Conservation (phyloP, 2,888 invertebrate genomes). For the Myopa testacea region DNA sequence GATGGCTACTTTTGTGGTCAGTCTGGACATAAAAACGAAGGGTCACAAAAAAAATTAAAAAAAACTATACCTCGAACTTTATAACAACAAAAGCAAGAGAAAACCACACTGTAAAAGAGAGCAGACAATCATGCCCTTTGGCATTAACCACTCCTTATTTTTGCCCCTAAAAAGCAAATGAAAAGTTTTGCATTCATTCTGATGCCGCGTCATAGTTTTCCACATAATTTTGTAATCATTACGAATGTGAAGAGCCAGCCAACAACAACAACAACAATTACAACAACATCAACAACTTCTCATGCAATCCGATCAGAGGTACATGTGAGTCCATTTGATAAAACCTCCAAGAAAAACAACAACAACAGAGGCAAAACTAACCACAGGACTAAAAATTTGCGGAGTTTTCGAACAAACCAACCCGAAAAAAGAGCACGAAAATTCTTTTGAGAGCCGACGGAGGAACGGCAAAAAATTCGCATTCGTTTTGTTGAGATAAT, state of each 20-base stretch:
- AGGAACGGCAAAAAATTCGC: neutral
- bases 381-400: neutral
- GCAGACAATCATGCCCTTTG: slow-evolving; percentile 1
- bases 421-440: neutral
- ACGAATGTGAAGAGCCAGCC: slow-evolving; percentile 24
- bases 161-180: neutral
- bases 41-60: slow-evolving; percentile 18
- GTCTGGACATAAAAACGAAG: slow-evolving; percentile 46
- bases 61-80: neutral
- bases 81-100: neutral
- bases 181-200: slow-evolving; percentile 34
- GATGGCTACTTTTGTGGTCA: slow-evolving; percentile 47
- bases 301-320: slow-evolving; percentile 14
- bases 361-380: neutral
- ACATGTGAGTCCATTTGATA: slow-evolving; percentile 8
- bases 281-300: slow-evolving; percentile 31
- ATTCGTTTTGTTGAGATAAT: slow-evolving; percentile 1
- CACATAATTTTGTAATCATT: slow-evolving; percentile 9
- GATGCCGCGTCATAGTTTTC: slow-evolving; percentile 11
- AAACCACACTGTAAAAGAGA: neutral
- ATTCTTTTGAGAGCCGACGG: neutral
- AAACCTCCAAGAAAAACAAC: neutral
- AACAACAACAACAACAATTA: neutral
- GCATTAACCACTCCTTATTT: slow-evolving; percentile 25
- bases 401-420: neutral